phyloP scores from a whole-genome alignment of 2,113 vertebrate genomes.

The Muntiacus reevesi region DNA sequence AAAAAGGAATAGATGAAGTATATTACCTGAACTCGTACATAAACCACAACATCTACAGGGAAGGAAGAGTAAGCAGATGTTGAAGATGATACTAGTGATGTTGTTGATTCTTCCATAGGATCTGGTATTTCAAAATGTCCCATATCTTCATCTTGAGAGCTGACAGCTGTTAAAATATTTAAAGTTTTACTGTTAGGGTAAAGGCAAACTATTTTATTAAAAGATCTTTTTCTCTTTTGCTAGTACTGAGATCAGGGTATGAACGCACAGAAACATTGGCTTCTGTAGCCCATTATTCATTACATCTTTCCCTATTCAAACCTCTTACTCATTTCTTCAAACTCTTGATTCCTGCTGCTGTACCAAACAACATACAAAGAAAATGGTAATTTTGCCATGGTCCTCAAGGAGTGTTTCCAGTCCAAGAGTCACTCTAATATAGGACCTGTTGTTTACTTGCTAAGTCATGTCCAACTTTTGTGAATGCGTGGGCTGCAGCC shows the following conservation, averaged over 20 bases:
- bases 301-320: neutral
- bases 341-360: neutral
- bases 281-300: neutral
- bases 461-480: neutral
- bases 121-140: slow-evolving; percentile 96
- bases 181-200: neutral
- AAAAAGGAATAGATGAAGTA: neutral
- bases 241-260: neutral
- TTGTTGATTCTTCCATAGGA: slow-evolving; percentile 93
- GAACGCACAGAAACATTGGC: neutral
- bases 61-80: slow-evolving; percentile 96
- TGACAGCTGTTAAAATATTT: slow-evolving; percentile 83
- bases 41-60: slow-evolving; percentile 98
- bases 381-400: neutral
- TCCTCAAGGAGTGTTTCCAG: neutral
- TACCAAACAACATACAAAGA: neutral
- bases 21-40: slow-evolving; percentile 96
- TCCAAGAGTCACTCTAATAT: neutral
- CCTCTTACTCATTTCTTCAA: neutral
- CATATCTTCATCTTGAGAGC: slow-evolving; percentile 95
- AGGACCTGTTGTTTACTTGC: neutral
- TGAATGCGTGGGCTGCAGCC: neutral
- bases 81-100: slow-evolving; percentile 95
- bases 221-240: neutral
- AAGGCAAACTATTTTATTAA: neutral